Conservation (phyloP, 2,888 invertebrate genomes). For the Portevinia maculata region DNA sequence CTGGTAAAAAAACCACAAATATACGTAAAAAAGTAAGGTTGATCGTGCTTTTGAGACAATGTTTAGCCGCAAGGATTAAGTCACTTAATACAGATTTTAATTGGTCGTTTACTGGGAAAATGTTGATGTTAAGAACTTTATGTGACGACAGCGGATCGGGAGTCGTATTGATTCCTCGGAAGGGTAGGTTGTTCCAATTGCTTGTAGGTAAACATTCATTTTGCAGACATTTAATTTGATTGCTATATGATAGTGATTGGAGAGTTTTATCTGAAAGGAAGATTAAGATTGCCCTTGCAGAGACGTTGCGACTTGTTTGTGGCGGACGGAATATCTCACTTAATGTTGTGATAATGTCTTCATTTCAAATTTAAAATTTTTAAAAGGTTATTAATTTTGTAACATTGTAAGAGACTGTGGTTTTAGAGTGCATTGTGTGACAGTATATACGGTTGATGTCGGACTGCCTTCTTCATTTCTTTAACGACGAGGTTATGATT, state of each 20-base stretch:
- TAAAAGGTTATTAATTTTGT: background rate
- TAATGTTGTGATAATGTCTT: conserved; percentile 37
- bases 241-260: conserved; percentile 68
- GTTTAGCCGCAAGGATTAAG: conserved; percentile 66
- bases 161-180: conserved; percentile 46
- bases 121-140: conserved; percentile 63
- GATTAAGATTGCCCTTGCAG: conserved; percentile 30
- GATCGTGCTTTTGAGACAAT: conserved; percentile 67
- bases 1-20: conserved; percentile 50
- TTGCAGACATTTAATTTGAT: conserved; percentile 66
- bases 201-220: conserved; percentile 61
- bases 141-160: conserved; percentile 29
- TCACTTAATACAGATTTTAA: conserved; percentile 70
- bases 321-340: background rate
- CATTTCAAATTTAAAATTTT: conserved; percentile 13
- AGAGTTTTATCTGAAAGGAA: conserved; percentile 8
- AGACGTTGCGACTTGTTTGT: conserved; percentile 22
- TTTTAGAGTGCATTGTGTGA: no score
- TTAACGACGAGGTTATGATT: no score
- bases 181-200: conserved; percentile 61
- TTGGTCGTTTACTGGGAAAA: conserved; percentile 64
- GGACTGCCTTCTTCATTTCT: no score
- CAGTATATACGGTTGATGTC: no score
- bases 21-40: conserved; percentile 50
- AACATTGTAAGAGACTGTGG: background rate